phyloP scores from a whole-genome alignment of 1,140 invertebrate genomes.

The Lordiphosa stackelbergi region DNA sequence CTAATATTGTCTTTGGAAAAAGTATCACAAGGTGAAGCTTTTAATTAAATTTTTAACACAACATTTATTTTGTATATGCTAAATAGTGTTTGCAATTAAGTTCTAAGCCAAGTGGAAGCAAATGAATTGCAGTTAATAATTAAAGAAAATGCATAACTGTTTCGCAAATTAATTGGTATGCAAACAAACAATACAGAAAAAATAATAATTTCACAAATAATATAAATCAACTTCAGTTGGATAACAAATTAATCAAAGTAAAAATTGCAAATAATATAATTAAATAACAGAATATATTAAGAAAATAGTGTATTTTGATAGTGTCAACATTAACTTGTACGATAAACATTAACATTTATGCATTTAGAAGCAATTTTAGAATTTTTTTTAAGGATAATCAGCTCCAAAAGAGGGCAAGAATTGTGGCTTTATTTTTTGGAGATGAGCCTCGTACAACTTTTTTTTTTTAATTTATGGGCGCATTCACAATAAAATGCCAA shows the following conservation, averaged over 20 bases:
- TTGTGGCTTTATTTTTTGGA: too few relatives aligned
- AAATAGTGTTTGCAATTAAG: constrained; percentile 5
- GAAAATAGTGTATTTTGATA: constrained; percentile 10
- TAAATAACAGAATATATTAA: not conserved
- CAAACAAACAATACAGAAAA: not conserved
- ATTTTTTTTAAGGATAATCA: not conserved
- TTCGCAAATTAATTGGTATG: not conserved
- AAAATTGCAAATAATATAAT: not conserved
- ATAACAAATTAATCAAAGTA: not conserved
- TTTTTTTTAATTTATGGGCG: too few relatives aligned
- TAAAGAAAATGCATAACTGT: not conserved
- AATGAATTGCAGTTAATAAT: constrained; percentile 1
- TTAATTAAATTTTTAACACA: constrained; percentile 4
- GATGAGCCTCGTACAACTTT: too few relatives aligned
- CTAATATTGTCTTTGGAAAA: not conserved
- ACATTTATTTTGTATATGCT: constrained; percentile 3
- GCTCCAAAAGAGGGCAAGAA: not conserved
- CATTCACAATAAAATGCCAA: too few relatives aligned
- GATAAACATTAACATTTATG: constrained; percentile 24
- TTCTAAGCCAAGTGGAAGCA: not conserved
- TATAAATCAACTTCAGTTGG: not conserved
- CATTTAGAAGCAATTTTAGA: not conserved
- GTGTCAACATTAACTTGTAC: constrained; percentile 19
- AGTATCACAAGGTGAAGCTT: not conserved
- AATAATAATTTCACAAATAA: not conserved